Conservation (phyloP, 1,140 invertebrate genomes). For the Drosophila ironensis region DNA sequence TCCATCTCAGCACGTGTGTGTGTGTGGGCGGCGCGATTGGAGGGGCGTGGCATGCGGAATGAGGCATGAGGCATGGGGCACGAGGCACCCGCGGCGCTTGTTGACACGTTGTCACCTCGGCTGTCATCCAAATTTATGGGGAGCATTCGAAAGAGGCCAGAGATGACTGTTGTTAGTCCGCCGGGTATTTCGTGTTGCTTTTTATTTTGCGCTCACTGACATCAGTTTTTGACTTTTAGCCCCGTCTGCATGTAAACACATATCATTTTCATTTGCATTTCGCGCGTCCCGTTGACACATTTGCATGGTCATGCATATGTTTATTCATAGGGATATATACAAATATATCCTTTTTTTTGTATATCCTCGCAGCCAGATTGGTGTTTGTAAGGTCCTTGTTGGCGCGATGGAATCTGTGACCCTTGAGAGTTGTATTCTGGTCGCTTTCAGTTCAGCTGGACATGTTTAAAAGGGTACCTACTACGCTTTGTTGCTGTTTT, state of each 20-base stretch:
- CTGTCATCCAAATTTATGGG: constrained; percentile 74
- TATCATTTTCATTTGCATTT: constrained; percentile 72
- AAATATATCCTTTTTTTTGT: background rate
- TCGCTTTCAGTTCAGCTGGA: constrained; percentile 2
- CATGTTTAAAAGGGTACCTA: background rate
- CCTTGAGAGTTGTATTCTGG: constrained; percentile 40
- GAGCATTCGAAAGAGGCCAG: constrained; percentile 17
- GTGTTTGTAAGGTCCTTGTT: constrained; percentile 6
- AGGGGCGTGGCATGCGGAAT: constrained; percentile 26
- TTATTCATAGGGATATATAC: constrained; percentile 13
- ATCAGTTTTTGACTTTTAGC: constrained; percentile 49
- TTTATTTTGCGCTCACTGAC: constrained; percentile 17
- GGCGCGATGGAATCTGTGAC: constrained; percentile 32
- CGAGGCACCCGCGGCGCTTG: constrained; percentile 64
- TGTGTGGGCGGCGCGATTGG: constrained; percentile 1
- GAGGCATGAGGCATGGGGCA: no score
- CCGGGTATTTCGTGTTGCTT: constrained; percentile 1
- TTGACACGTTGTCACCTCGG: constrained; percentile 77
- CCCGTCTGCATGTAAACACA: constrained; percentile 53
- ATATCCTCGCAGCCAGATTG: no score
- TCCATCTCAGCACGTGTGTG: constrained; percentile 5
- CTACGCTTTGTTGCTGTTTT: no score
- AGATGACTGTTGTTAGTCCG: constrained; percentile 24
- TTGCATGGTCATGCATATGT: constrained; percentile 46
- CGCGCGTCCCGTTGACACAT: constrained; percentile 49